Base-by-base conservation (phyloP, 2,797 vertebrate genomes). In the Myiotriccus ornatus region DNA sequence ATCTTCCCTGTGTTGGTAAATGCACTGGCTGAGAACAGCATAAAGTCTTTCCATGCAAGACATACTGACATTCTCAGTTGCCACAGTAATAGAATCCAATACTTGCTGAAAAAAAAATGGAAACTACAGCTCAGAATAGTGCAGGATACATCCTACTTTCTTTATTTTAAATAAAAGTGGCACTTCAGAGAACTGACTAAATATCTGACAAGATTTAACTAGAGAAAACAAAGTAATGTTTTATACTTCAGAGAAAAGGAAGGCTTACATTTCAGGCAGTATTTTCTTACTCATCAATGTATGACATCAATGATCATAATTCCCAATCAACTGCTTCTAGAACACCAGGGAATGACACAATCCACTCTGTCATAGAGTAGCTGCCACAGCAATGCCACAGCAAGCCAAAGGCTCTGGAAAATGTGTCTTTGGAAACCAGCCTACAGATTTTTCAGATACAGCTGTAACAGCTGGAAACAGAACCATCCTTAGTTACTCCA, bases 31-130 rank as follows among this genome's bases (percentile, higher is more conserved):
- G 82, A 99, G 98, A 50, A 98, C 53, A 46, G 98, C 98, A 32
- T 99, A 99, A 3, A 99, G 97, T 96, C 99, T 99, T 97, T 99
- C 99, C 89, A 99, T 93, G 35, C 97, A 97, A 89, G 98, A 97
- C 56, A 99, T 96, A 94, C 97, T 98, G 30, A 98, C 98, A 30
- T 97, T 96, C 75, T 98, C 96, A 6, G 98, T 99, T 97, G 98
- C 98, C 14, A 77, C 30, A 73, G 98, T 96, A 59, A 98, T 96
- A 63, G 37, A 97, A 50, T 98, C 95, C 94, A 99, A 87, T 65
- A 99, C 97, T 93, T 97, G 96, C 99, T 99, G 95, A 52, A 96
- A 70, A 35, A 70, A 34, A 32, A 35, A 23, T 17, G 30, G 30
- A 65, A 78, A 52, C 6, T 46, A 50, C 22, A 32, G 10, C 32